phyloP scores from a whole-genome alignment of 2,888 invertebrate genomes.

The Epirrita christyi region DNA sequence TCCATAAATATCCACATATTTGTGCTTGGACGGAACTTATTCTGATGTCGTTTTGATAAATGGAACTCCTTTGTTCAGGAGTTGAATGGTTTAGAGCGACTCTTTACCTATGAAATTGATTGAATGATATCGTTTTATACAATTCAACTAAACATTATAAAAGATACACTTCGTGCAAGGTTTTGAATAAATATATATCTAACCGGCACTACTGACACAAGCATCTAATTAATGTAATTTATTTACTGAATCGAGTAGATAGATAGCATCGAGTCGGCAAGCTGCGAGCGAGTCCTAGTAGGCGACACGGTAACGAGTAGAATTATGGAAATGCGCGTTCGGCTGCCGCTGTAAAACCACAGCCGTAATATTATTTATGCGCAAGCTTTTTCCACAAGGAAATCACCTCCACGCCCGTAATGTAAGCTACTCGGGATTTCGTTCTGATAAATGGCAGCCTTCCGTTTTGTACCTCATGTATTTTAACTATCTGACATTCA shows the following conservation, averaged over 20 bases:
- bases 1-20: slow-evolving; percentile 22
- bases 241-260: slow-evolving; percentile 54
- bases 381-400: slow-evolving; percentile 54
- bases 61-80: slow-evolving; percentile 22
- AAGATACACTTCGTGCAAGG: background rate
- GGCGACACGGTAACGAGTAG: slow-evolving; percentile 64
- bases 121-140: background rate
- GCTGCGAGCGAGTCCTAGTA: slow-evolving; percentile 36
- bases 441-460: slow-evolving; percentile 53
- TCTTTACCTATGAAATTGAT: slow-evolving; percentile 27
- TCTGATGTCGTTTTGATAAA: slow-evolving; percentile 32
- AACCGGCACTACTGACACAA: slow-evolving; percentile 8
- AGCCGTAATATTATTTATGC: slow-evolving; percentile 56
- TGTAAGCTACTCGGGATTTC: slow-evolving; percentile 49
- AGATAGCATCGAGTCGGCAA: slow-evolving; percentile 55
- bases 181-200: slow-evolving; percentile 7
- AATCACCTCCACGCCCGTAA: slow-evolving; percentile 52
- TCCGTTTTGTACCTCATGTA: slow-evolving; percentile 42
- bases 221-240: slow-evolving; percentile 57
- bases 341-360: slow-evolving; percentile 39
- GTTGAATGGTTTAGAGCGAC: slow-evolving; percentile 29
- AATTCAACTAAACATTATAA: background rate
- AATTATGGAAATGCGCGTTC: slow-evolving; percentile 72
- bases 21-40: slow-evolving; percentile 30
- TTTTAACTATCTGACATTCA: slow-evolving; percentile 44